Conservation (phyloP, 2,797 vertebrate genomes). For the Alcedo atthis region DNA sequence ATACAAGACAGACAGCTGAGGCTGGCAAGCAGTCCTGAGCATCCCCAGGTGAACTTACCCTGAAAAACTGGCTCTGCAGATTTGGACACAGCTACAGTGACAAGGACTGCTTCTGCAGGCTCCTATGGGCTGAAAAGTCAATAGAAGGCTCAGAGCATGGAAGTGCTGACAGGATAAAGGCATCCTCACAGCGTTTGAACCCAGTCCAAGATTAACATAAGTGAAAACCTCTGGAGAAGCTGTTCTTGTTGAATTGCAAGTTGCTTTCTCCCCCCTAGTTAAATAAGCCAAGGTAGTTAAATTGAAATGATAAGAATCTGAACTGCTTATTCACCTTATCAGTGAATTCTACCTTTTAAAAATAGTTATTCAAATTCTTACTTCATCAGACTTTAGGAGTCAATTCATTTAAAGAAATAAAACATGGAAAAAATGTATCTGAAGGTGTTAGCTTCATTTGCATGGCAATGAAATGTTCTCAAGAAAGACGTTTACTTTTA, state of each 20-base stretch:
- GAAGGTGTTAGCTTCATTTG: conserved; percentile 41
- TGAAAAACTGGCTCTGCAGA: neutral
- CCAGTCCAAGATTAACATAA: conserved; percentile 54
- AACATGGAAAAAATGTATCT: neutral
- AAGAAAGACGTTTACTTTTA: conserved; percentile 47
- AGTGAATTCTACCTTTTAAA: conserved; percentile 49
- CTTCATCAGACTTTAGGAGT: conserved; percentile 52
- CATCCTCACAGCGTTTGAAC: neutral
- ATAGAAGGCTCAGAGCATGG: neutral
- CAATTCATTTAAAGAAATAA: conserved; percentile 32
- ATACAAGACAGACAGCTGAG: neutral
- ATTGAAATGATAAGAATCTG: conserved; percentile 57
- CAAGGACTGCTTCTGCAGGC: neutral
- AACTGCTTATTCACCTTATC: conserved; percentile 46
- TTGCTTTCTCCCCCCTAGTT: neutral
- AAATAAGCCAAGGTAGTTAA: conserved; percentile 50
- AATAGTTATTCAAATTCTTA: conserved; percentile 68
- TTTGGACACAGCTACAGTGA: neutral
- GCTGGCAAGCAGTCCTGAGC: neutral
- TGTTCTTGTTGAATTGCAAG: conserved; percentile 47
- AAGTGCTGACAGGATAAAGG: conserved; percentile 63
- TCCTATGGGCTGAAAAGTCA: neutral
- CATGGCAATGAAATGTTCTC: conserved; percentile 53
- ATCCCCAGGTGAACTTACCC: neutral
- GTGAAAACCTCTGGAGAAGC: conserved; percentile 47